phyloP scores from a whole-genome alignment of 37 sponge, comb jelly and placozoan species.

The Beroe forskalii region DNA sequence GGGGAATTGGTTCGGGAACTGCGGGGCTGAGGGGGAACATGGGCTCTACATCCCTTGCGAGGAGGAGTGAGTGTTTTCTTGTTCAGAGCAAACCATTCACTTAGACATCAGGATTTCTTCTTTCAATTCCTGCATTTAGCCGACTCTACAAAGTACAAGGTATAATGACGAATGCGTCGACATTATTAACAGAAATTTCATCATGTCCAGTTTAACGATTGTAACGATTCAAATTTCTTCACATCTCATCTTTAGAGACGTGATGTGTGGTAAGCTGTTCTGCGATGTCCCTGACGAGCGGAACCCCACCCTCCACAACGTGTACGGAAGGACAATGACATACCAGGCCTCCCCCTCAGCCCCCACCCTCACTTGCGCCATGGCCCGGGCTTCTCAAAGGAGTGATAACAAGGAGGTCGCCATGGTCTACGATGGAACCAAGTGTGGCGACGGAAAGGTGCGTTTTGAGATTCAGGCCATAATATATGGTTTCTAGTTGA shows the following conservation, averaged over 20 bases:
- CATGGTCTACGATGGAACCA: constrained; percentile 58
- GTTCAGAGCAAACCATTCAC: background rate
- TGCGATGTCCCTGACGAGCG: constrained; percentile 57
- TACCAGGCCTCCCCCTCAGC: background rate
- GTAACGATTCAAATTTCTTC: background rate
- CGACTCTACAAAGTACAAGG: too few species aligned
- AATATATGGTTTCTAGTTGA: too few species aligned
- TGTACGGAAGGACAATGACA: background rate
- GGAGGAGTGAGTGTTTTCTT: background rate
- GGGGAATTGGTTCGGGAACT: constrained; percentile 65
- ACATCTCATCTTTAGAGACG: constrained; percentile 5
- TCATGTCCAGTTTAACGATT: too few species aligned
- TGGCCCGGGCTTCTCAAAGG: background rate
- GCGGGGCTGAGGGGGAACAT: constrained; percentile 1
- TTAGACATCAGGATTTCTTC: too few species aligned
- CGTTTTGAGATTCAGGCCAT: too few species aligned
- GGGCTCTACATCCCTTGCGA: background rate
- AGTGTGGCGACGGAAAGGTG: constrained; percentile 32
- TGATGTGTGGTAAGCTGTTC: constrained; percentile 68
- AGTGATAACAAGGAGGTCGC: constrained; percentile 24
- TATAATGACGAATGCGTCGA: too few species aligned
- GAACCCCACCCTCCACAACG: background rate
- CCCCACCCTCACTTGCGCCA: background rate
- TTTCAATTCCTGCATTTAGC: too few species aligned
- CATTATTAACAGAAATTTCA: too few species aligned